phyloP scores from a whole-genome alignment of 1,140 invertebrate species.

The Cheumatopsyche charites region DNA sequence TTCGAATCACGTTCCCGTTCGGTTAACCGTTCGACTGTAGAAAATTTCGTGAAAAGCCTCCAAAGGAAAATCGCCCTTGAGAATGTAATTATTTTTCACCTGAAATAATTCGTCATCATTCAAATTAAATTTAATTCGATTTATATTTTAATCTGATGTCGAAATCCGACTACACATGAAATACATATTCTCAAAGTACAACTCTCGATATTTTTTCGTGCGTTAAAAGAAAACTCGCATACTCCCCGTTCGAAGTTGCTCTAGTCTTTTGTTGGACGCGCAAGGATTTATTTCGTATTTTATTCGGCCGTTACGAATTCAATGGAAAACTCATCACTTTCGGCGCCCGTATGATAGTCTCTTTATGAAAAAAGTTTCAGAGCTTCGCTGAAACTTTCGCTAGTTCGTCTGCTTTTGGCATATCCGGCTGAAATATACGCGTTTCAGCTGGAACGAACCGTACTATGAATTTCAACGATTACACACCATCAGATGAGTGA shows the following conservation, averaged over 20 bases:
- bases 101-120: background rate
- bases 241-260: background rate
- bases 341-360: background rate
- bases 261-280: background rate
- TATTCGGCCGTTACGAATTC: background rate
- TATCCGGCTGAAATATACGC: background rate
- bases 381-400: constrained; percentile 2
- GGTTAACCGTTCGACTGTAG: constrained; percentile 11
- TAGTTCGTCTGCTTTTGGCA: constrained; percentile 22
- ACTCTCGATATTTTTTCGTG: too few species aligned
- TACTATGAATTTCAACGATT: constrained; percentile 12
- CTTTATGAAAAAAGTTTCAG: constrained; percentile 20
- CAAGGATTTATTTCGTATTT: background rate
- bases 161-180: too few species aligned
- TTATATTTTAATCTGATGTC: too few species aligned
- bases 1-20: constrained; percentile 14
- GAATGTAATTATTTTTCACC: background rate
- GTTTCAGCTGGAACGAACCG: background rate
- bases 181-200: too few species aligned
- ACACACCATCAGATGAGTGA: too few species aligned
- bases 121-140: too few species aligned
- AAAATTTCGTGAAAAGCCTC: too few species aligned
- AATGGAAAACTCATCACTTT: constrained; percentile 22
- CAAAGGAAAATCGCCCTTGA: background rate
- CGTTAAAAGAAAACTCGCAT: background rate